Evolutionary conservation across 2,113 vertebrate genomes (phyloP).

Genomic region (Epinephelus fuscoguttatus): DNA sequence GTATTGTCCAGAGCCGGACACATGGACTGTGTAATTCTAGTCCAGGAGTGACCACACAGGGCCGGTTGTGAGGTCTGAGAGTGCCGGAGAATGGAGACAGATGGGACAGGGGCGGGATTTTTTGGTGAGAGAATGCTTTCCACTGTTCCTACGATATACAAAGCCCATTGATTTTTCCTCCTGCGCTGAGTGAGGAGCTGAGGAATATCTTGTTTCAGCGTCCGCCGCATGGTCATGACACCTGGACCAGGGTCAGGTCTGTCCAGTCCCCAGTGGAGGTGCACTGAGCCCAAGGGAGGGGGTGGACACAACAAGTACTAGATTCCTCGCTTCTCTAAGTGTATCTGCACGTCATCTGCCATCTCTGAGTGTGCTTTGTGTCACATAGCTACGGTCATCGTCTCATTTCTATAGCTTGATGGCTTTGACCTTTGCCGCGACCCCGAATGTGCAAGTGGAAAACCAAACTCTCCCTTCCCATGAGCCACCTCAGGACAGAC

Average conservation of each 20-base stretch:
- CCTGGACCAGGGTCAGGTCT: constrained; percentile 79
- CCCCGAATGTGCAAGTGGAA: constrained; percentile 56
- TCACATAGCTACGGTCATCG: not conserved
- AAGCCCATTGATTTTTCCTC: constrained; percentile 84
- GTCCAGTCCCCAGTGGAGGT: constrained; percentile 45
- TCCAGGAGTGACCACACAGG: constrained; percentile 79
- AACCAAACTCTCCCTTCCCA: constrained; percentile 68
- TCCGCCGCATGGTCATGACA: constrained; percentile 76
- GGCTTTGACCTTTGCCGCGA: constrained; percentile 54
- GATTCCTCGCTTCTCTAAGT: constrained; percentile 14
- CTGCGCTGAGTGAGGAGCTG: constrained; percentile 69
- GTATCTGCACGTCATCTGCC: constrained; percentile 18
- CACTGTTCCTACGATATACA: constrained; percentile 77
- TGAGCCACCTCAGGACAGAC: constrained; percentile 62
- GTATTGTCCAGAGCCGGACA: constrained; percentile 75
- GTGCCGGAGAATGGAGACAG: constrained; percentile 77
- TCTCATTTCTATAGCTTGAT: constrained; percentile 43
- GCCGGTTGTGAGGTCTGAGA: constrained; percentile 72
- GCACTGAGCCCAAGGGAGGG: not conserved
- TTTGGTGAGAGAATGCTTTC: constrained; percentile 75
- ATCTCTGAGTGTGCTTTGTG: not conserved
- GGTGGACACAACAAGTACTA: constrained; percentile 33
- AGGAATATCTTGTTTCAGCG: constrained; percentile 83
- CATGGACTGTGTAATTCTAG: constrained; percentile 83
- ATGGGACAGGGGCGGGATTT: constrained; percentile 79